Percentiles rank a stretch among this genome's conserved stretches.
Evolutionary conservation across 2,888 invertebrate genomes (phyloP).

Genomic region (Zygogramma bicolorata): DNA sequence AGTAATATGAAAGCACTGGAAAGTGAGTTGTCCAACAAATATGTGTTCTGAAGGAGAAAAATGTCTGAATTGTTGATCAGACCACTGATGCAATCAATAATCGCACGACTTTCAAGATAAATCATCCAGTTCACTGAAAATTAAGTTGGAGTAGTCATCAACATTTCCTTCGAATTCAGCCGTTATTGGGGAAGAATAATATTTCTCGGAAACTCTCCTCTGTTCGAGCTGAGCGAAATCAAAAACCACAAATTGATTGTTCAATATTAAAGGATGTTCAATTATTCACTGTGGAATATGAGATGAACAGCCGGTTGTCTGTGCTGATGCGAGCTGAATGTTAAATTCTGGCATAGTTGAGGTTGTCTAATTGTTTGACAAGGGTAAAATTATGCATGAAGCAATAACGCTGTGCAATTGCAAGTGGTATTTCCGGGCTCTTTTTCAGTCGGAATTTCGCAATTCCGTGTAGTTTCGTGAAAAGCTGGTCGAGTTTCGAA

Average conservation of each 20-base stretch:
- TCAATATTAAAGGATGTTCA: conserved; percentile 13
- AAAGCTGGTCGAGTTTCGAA: background rate
- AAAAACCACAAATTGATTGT: conserved; percentile 19
- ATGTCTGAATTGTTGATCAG: too few relatives aligned
- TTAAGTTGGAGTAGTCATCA: background rate
- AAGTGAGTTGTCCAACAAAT: too few relatives aligned
- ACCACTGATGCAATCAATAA: too few relatives aligned
- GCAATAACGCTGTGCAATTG: conserved; percentile 5
- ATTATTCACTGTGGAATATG: conserved; percentile 14
- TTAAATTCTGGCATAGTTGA: conserved; percentile 6
- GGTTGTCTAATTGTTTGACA: conserved; percentile 14
- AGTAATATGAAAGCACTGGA: too few relatives aligned
- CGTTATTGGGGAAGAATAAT: background rate
- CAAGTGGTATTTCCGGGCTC: background rate
- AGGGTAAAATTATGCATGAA: conserved; percentile 10
- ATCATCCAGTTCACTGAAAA: background rate
- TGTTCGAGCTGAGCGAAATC: conserved; percentile 1
- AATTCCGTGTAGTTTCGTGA: background rate
- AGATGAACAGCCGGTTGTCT: background rate
- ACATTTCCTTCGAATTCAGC: background rate
- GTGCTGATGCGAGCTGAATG: conserved; percentile 16
- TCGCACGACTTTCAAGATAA: background rate
- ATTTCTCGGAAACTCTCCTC: background rate
- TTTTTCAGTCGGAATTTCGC: background rate
- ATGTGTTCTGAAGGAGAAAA: too few relatives aligned